Conservation (phyloP, 35 echinoderm and acorn worm species). For the Ophiothrix spiculata region DNA sequence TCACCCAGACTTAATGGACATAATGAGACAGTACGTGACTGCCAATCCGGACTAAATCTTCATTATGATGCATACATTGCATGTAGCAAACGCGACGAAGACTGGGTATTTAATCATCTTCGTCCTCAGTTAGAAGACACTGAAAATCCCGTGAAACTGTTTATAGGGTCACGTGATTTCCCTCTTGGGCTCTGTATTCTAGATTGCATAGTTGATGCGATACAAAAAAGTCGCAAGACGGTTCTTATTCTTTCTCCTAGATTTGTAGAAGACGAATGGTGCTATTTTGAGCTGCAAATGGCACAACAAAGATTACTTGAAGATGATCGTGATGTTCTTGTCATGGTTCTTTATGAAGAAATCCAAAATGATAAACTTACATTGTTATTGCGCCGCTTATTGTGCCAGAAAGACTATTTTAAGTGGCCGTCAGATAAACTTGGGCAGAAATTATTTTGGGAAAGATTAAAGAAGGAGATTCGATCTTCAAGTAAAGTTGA, state of each 20-base stretch:
- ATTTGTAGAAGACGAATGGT: neutral
- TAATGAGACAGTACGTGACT: too few relatives aligned
- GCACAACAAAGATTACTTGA: neutral
- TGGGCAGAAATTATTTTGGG: conserved; percentile 1
- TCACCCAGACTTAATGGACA: too few relatives aligned
- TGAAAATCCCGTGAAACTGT: neutral
- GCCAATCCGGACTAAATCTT: neutral
- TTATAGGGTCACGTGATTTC: neutral
- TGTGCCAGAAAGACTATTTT: neutral
- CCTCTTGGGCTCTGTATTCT: neutral
- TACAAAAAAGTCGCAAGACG: neutral
- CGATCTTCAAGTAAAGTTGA: neutral
- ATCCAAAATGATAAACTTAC: neutral
- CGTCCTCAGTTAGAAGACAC: neutral
- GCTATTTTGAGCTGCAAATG: conserved; percentile 1
- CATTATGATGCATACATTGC: neutral
- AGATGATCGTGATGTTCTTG: neutral
- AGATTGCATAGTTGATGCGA: neutral
- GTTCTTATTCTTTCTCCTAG: neutral
- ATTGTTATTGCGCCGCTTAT: neutral
- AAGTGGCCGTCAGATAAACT: neutral
- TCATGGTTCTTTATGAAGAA: neutral
- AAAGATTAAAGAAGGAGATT: neutral
- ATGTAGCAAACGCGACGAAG: neutral
- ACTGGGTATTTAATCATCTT: neutral